phyloP scores from a whole-genome alignment of 2,888 invertebrate species.

The Andrena bicolor region DNA sequence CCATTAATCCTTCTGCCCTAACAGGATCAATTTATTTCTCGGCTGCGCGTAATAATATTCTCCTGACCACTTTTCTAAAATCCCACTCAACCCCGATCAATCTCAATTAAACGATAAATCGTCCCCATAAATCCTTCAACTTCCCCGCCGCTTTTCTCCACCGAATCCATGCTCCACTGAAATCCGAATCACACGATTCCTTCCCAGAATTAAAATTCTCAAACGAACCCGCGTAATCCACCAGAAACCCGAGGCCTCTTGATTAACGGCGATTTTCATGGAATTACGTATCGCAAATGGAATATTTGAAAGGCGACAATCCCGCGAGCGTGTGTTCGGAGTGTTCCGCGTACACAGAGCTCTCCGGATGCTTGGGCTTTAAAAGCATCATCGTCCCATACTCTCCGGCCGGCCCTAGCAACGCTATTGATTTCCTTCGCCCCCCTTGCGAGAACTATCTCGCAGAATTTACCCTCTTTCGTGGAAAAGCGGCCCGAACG shows the following conservation, averaged over 20 bases:
- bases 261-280: slow-evolving; percentile 51
- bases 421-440: slow-evolving; percentile 85
- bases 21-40: not conserved
- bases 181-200: not conserved
- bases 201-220: not conserved
- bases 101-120: too few relatives aligned
- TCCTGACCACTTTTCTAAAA: not conserved
- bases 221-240: slow-evolving; percentile 13
- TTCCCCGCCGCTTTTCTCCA: not conserved
- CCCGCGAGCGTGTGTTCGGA: slow-evolving; percentile 54
- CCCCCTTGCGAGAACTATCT: slow-evolving; percentile 80
- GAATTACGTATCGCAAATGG: slow-evolving; percentile 56
- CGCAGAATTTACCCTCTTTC: slow-evolving; percentile 80
- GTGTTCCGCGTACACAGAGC: slow-evolving; percentile 49
- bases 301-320: slow-evolving; percentile 67
- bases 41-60: not conserved
- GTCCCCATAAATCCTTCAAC: too few relatives aligned
- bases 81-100: not conserved
- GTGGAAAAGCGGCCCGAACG: slow-evolving; percentile 73
- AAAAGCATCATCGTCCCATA: slow-evolving; percentile 79
- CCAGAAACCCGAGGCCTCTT: not conserved
- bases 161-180: not conserved
- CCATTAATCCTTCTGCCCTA: slow-evolving; percentile 27
- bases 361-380: slow-evolving; percentile 71
- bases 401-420: slow-evolving; percentile 82